These are phyloP conservation scores for Anser brachyrhynchus DNA, from an alignment of 2,113 vertebrate genomes.

Conservation along the genomic window DNA sequence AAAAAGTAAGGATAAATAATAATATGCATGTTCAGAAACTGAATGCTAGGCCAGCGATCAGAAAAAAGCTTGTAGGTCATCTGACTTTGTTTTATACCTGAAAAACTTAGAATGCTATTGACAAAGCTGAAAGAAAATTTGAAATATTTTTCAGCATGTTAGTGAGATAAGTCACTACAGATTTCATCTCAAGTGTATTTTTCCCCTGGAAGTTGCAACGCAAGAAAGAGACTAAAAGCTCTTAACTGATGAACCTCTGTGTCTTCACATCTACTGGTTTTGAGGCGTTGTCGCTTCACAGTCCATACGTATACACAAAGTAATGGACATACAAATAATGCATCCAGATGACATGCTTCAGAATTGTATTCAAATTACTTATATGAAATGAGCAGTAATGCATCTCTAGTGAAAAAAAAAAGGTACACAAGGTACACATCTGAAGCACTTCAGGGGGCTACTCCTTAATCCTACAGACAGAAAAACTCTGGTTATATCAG, in stretches of 20 bases:
- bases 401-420: neutral
- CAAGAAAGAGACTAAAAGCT: neutral
- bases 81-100: neutral
- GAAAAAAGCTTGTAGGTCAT: neutral
- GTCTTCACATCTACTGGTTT: neutral
- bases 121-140: neutral
- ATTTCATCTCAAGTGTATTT: neutral
- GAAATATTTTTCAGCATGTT: neutral
- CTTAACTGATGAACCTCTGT: neutral
- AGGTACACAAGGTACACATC: neutral
- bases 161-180: neutral
- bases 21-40: neutral
- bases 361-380: neutral
- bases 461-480: neutral
- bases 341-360: neutral
- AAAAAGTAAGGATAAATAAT: neutral
- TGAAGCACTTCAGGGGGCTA: neutral
- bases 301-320: neutral
- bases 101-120: neutral
- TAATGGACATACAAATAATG: neutral
- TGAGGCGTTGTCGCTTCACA: neutral
- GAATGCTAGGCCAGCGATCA: neutral
- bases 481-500: fast-evolving
- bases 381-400: neutral
- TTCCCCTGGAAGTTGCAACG: neutral